These are phyloP conservation scores for Ceyx cyanopectus DNA, from an alignment of 2,113 vertebrate species.

Conservation along the genomic window DNA sequence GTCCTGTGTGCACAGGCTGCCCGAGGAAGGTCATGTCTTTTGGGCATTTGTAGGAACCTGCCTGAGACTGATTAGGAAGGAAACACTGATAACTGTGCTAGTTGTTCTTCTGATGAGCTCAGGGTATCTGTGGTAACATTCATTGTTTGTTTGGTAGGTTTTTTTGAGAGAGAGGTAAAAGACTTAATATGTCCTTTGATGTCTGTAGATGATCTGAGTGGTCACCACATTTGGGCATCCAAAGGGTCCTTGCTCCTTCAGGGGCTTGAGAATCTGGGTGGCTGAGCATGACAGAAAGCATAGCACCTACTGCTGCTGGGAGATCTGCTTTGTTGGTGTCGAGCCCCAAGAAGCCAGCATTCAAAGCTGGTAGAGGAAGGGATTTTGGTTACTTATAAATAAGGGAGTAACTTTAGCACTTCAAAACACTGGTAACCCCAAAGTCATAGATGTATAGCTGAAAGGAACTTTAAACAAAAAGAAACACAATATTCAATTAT, in stretches of 20 bases:
- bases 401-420: not conserved
- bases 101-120: not conserved
- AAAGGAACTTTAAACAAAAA: not conserved
- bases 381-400: not conserved
- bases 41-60: not conserved
- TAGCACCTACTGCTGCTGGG: not conserved
- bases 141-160: not conserved
- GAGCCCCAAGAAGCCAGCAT: not conserved
- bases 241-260: not conserved
- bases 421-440: not conserved
- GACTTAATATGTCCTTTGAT: not conserved
- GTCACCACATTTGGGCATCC: not conserved
- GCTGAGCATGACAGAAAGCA: not conserved
- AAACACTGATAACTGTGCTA: not conserved
- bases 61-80: not conserved
- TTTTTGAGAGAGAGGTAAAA: not conserved
- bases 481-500: not conserved
- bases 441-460: not conserved
- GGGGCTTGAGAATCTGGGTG: not conserved
- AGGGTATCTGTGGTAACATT: not conserved
- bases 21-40: not conserved
- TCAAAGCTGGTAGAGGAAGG: not conserved
- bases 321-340: not conserved
- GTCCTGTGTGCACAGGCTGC: not conserved
- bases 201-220: accelerated